Base-by-base conservation (phyloP, 2,113 vertebrate genomes). In the Lepisosteus osseus region DNA sequence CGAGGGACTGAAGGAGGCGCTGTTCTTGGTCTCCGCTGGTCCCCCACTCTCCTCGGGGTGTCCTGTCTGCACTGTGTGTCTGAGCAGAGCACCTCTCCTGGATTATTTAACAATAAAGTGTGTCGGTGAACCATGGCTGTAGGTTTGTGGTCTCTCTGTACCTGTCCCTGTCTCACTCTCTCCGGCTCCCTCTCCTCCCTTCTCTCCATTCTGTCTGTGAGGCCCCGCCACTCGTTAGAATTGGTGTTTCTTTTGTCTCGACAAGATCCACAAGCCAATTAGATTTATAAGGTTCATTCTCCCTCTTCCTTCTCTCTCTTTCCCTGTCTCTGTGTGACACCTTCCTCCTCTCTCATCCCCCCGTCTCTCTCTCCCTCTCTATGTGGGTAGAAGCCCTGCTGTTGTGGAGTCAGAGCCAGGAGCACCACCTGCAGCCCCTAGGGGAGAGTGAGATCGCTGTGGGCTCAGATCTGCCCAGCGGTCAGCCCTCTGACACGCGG, bases 341-440 rank as follows among this genome's bases (percentile, higher is more conserved):
- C 29, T 29, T 29, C 29, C 29, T 29, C 29, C 1, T 29, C 29
- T 29, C 29, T 29, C 29, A 17, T 17, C 15, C 15, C 15, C 15
- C 15, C 29, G 29, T 29, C 29, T 29, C 29, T 29, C 29, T 29
- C 29, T 29, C 29, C 29, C 29, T 29, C 29, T 29, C 29, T 29
- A 29, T 29, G 29, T 29, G 29, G 82, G 79, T 85, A 11, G 65
- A 79, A 72, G 86, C 86, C 89, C 87, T 86, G 86, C 87, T 90
- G 85, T 77, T 89, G 82, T 84, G 80, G 83, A 88, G 89, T 87
- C 83, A 85, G 76, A 82, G 82, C 88, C 88, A 90, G 86, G 79
- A 85, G 82, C 81, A 82, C 80, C 89, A 92, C 90, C 90, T 89
- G 89, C 87, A 85, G 74, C 78, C 73, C 74, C 72, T 72, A 79